phyloP scores from a whole-genome alignment of 2,797 vertebrate species.

The Threskiornis aethiopicus region DNA sequence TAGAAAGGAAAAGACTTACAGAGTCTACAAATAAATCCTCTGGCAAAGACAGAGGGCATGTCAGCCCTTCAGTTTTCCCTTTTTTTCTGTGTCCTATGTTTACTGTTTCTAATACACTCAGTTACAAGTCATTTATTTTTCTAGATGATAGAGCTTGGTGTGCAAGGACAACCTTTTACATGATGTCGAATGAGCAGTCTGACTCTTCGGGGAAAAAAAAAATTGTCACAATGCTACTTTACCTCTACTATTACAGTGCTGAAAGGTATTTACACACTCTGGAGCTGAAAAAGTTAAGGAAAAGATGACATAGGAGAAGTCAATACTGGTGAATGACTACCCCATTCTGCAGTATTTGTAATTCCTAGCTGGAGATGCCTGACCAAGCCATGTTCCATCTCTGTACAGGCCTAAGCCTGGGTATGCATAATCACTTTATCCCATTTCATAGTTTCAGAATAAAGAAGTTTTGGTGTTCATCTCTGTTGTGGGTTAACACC shows the following conservation, averaged over 20 bases:
- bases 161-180: not conserved
- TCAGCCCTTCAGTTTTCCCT: not conserved
- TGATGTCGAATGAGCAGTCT: not conserved
- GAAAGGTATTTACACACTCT: not conserved
- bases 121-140: not conserved
- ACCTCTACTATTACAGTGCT: not conserved
- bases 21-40: not conserved
- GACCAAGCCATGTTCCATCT: not conserved
- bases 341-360: not conserved
- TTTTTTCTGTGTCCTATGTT: not conserved
- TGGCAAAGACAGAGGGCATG: not conserved
- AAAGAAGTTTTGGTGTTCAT: not conserved
- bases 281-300: not conserved
- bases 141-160: not conserved
- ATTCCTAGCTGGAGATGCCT: not conserved
- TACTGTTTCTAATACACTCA: not conserved
- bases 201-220: not conserved
- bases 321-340: not conserved
- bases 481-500: not conserved
- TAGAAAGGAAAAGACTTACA: not conserved
- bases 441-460: not conserved
- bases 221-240: not conserved
- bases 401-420: not conserved
- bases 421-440: not conserved
- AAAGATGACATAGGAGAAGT: not conserved